These are phyloP conservation scores for Drosophila conformis DNA, from an alignment of 2,888 invertebrate genomes.

Conservation along the genomic window DNA sequence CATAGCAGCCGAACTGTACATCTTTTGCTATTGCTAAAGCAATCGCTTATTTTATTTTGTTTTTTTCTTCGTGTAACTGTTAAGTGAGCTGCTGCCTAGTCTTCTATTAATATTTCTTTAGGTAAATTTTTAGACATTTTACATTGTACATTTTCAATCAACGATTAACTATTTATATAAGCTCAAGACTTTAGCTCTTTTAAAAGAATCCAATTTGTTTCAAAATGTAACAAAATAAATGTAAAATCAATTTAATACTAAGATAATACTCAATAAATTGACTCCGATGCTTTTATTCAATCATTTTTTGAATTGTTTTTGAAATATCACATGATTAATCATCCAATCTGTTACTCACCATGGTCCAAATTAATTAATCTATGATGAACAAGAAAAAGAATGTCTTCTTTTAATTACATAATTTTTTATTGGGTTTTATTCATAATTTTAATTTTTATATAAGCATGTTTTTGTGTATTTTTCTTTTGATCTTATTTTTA, in stretches of 20 bases:
- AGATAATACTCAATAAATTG: neutral
- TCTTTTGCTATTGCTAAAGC: neutral
- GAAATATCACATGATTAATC: neutral
- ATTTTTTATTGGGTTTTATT: slow-evolving; percentile 40
- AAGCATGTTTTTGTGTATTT: slow-evolving; percentile 53
- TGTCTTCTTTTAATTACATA: slow-evolving; percentile 3
- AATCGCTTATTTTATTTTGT: neutral
- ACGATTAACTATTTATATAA: neutral
- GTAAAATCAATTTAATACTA: neutral
- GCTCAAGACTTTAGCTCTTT: neutral
- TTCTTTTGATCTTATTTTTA: slow-evolving; percentile 38
- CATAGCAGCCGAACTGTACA: neutral
- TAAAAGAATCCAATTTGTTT: fast-evolving
- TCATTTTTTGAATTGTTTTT: neutral
- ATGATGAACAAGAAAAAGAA: neutral
- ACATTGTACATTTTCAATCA: neutral
- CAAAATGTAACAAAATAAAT: neutral
- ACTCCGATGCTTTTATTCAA: neutral
- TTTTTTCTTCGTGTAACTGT: neutral
- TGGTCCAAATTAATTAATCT: neutral
- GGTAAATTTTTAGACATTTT: fast-evolving
- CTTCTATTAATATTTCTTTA: neutral
- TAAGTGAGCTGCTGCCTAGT: fast-evolving
- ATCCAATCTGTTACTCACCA: neutral
- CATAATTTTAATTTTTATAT: slow-evolving; percentile 38